Base-by-base conservation (phyloP, 2,797 vertebrate species). In the Poliocrania exsul region DNA sequence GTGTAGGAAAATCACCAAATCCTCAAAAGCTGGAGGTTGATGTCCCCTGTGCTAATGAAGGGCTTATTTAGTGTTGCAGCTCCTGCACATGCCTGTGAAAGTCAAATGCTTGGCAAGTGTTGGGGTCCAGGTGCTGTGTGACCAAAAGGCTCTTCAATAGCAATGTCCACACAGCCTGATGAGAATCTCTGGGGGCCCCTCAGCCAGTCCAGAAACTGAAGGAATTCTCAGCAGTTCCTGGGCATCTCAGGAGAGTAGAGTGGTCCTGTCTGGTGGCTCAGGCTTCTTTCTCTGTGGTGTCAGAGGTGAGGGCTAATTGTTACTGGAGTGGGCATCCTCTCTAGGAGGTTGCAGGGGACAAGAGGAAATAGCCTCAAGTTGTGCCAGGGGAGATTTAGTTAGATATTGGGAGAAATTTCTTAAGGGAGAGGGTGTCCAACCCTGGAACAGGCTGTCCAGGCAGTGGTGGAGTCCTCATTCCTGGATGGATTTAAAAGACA, bases 81-180 rank as follows among this genome's bases (percentile, higher is more conserved):
- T 37, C 64, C 90, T 56, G 29, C 21, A 33, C 70, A 2, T 9
- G 51, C 11, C 46, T 3, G 6, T 25, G 61, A 38, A 15, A 31
- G 71, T 7, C 0, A 0, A 15, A 6, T 8, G 38, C 67, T 42
- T 1, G 0, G 31, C 51, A 7, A 17, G 4, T 2, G 26, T 1
- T 3, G 1, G 65, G 4, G 37, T 33, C 31, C 40, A 31, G 54
- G 21, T 26, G 42, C 29, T 40, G 13, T 0, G 37, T 17, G 47
- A 20, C 61, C 60, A 16, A 28, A 71, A 29, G n/a, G 6, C 38
- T 47, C 65, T n/a, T 20, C n/a, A 53, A 2, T 2, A 23, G 11
- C 1, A 2, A 7, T 26, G 44, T 16, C 42, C 28, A 16, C 64
- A 24, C 31, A 60, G 38, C n/a, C 78, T 40, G 2, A 4, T 1